Percentiles rank a stretch among this genome's conserved stretches.
Conservation (phyloP, 2,888 invertebrate species). For the Cybosia mesomella region DNA sequence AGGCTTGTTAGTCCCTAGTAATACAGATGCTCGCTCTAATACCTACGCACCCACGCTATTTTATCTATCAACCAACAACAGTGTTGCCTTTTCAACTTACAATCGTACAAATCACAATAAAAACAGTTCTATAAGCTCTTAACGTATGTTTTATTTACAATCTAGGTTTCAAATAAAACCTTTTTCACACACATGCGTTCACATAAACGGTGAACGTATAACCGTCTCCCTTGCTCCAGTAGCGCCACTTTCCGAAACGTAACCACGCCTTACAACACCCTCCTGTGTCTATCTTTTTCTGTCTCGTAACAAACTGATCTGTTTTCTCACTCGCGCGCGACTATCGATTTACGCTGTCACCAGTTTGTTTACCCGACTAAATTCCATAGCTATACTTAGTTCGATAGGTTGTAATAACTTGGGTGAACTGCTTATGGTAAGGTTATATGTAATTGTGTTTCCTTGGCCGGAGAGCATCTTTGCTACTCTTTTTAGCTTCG, state of each 20-base stretch:
- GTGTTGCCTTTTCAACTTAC: neutral
- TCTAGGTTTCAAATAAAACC: conserved; percentile 55
- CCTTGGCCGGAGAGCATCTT: conserved; percentile 31
- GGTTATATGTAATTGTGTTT: conserved; percentile 60
- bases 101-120: conserved; percentile 19
- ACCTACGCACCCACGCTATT: neutral
- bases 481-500: conserved; percentile 31
- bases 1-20: neutral
- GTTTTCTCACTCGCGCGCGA: conserved; percentile 60
- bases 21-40: neutral
- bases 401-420: conserved; percentile 64
- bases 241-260: conserved; percentile 50
- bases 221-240: conserved; percentile 59
- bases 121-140: conserved; percentile 52
- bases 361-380: conserved; percentile 77
- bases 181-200: conserved; percentile 41
- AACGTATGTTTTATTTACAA: conserved; percentile 64
- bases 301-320: conserved; percentile 52
- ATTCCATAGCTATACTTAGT: conserved; percentile 70
- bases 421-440: conserved; percentile 67
- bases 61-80: neutral
- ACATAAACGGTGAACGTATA: conserved; percentile 42
- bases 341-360: conserved; percentile 73
- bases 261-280: conserved; percentile 78
- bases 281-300: conserved; percentile 64